phyloP scores from a whole-genome alignment of 2,888 invertebrate species.

The Xestia rhomboidea region DNA sequence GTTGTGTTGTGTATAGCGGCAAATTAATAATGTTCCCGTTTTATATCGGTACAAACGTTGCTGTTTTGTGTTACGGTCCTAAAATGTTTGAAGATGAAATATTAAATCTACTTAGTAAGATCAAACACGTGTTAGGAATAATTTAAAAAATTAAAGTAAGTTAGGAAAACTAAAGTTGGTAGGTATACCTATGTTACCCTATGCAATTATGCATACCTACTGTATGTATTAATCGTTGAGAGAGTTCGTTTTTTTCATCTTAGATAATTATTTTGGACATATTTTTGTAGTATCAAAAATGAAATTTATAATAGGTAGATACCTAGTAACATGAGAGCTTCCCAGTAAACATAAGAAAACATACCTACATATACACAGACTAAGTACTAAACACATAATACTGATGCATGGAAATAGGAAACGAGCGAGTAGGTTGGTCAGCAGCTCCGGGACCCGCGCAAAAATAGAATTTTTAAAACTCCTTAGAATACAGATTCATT shows the following conservation, averaged over 20 bases:
- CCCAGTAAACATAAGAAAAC: background rate
- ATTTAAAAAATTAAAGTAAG: background rate
- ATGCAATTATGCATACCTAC: background rate
- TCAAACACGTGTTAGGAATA: background rate
- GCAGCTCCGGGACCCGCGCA: background rate
- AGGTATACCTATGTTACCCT: background rate
- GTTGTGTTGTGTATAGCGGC: constrained; percentile 64
- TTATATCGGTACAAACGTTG: constrained; percentile 44
- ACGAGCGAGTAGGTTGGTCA: constrained; percentile 1
- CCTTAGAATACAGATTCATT: constrained; percentile 51
- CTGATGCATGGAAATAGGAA: constrained; percentile 31
- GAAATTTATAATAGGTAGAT: background rate
- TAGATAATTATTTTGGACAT: background rate
- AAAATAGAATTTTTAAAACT: constrained; percentile 53
- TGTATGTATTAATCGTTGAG: background rate
- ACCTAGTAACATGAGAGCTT: background rate
- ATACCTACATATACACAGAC: background rate
- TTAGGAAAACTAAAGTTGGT: background rate
- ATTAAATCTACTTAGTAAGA: background rate
- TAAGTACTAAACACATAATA: background rate
- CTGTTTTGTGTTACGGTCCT: constrained; percentile 8
- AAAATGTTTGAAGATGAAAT: constrained; percentile 21
- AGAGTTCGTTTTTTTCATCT: background rate
- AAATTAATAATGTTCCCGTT: constrained; percentile 70
- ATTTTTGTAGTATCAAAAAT: background rate